A percentile compares a stretch with the other conserved stretches of the same genome.
phyloP scores from a whole-genome alignment of 2,888 invertebrate species.

The Beris morrisii region DNA sequence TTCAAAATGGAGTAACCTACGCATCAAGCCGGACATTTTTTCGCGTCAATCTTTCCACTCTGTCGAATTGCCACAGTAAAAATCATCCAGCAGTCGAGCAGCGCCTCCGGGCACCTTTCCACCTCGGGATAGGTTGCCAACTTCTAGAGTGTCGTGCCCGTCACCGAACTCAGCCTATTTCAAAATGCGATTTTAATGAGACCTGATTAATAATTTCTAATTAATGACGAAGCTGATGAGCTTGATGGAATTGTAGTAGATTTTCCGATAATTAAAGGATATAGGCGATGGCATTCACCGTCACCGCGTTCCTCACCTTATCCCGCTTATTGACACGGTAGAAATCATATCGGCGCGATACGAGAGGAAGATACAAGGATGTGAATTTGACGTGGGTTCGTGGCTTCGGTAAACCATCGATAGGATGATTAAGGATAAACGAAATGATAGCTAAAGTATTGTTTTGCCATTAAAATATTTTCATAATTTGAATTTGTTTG shows the following conservation, averaged over 20 bases:
- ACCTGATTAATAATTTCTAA: conserved; percentile 27
- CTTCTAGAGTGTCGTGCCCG: no score
- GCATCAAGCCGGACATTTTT: no score
- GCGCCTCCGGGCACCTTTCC: no score
- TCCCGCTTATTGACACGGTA: background rate
- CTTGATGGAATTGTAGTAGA: conserved; percentile 5
- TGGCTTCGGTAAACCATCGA: background rate
- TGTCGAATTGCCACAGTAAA: no score
- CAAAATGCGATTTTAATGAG: conserved; percentile 28
- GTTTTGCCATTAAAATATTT: background rate
- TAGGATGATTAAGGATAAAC: background rate
- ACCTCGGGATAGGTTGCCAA: no score
- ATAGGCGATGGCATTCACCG: background rate
- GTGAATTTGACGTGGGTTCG: background rate
- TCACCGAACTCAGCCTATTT: no score
- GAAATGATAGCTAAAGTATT: background rate
- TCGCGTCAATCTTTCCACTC: no score
- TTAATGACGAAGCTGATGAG: conserved; percentile 27
- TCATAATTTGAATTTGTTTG: conserved; percentile 11
- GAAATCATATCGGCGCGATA: background rate
- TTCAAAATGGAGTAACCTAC: no score
- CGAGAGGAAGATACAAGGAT: background rate
- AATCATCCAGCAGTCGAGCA: no score
- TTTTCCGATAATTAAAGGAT: conserved; percentile 26
- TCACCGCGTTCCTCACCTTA: background rate